A percentile compares a stretch with the other conserved stretches of the same genome.
Conservation (phyloP, 2,113 vertebrate genomes). For the Varanus salvator region DNA sequence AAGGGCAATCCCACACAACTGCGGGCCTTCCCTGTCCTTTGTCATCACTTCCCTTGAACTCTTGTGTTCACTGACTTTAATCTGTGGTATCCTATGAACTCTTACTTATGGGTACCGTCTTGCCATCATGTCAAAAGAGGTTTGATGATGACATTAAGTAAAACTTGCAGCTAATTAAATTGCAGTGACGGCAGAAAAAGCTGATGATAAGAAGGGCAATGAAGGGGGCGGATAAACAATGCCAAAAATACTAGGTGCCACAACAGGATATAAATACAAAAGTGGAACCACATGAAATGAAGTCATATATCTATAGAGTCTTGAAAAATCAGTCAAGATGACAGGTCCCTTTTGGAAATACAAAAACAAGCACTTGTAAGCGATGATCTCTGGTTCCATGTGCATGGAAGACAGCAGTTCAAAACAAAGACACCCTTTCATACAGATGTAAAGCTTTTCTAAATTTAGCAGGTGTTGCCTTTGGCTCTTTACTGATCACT, state of each 20-base stretch:
- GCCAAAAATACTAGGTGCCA: neutral
- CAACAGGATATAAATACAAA: neutral
- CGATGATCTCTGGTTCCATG: fast-evolving
- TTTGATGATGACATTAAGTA: neutral
- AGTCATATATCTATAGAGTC: neutral
- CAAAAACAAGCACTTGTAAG: neutral
- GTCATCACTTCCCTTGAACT: neutral
- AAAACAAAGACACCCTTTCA: neutral
- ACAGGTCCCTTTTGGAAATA: neutral
- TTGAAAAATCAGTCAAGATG: neutral
- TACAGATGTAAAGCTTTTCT: neutral
- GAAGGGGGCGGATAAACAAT: neutral
- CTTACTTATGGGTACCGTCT: neutral
- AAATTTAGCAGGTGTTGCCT: neutral
- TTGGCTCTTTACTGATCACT: constrained; percentile 24
- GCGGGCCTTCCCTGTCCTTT: too few species aligned
- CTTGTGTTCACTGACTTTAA: neutral
- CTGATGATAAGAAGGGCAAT: neutral
- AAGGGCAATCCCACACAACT: too few species aligned
- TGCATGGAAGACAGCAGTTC: fast-evolving
- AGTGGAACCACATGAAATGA: neutral
- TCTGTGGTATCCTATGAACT: neutral
- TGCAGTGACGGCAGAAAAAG: neutral
- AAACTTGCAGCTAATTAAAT: neutral
- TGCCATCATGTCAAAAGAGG: neutral